Percentiles rank a stretch among this genome's conserved stretches.
These are phyloP conservation scores for Phocoena sinus DNA, from an alignment of 2,113 vertebrate genomes.

Conservation along the genomic window DNA sequence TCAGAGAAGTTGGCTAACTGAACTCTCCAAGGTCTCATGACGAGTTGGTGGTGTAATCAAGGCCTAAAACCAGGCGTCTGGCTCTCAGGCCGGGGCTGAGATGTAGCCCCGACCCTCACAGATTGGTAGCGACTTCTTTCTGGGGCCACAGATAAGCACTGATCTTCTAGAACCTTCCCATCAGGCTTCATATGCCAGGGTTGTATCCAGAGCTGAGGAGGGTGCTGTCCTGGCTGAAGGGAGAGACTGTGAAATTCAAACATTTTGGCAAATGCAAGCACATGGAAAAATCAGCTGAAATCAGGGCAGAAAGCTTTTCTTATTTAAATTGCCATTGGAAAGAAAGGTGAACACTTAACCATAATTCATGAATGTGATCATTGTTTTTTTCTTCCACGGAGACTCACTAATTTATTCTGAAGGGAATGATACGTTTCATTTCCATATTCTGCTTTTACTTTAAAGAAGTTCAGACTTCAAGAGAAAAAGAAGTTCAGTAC, in stretches of 20 bases:
- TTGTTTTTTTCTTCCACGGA: slow-evolving; percentile 39
- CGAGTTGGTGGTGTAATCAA: neutral
- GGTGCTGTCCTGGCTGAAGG: neutral
- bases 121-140: neutral
- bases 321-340: slow-evolving; percentile 26
- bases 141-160: neutral
- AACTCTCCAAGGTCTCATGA: neutral
- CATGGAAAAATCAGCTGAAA: neutral
- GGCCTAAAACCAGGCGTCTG: neutral
- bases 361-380: neutral
- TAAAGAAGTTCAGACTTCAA: slow-evolving; percentile 21
- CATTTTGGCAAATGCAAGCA: neutral
- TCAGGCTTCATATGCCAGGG: neutral
- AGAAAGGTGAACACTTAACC: neutral
- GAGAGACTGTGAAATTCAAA: neutral
- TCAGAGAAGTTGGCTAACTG: neutral
- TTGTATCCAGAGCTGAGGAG: neutral
- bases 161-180: neutral
- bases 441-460: slow-evolving; percentile 41
- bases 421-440: slow-evolving; percentile 40
- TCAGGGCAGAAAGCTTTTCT: neutral
- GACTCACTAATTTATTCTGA: slow-evolving; percentile 47
- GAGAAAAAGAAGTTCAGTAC: neutral
- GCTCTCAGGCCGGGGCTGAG: neutral
- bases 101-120: neutral